Percentiles rank a stretch among this genome's conserved stretches.
Conservation (phyloP, 2,113 vertebrate species). For the Isichthys henryi region DNA sequence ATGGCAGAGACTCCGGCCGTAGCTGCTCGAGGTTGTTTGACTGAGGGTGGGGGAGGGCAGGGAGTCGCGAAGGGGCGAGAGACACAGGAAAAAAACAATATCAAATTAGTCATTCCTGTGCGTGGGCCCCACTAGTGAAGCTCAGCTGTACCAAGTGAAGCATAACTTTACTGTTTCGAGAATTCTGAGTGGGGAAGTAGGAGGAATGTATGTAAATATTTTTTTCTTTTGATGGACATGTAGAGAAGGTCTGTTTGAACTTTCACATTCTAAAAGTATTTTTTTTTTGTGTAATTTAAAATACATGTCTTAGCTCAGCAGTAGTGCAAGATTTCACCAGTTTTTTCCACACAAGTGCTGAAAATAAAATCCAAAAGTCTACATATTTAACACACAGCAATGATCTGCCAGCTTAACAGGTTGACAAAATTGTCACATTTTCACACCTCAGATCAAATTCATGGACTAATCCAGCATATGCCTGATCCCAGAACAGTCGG, state of each 20-base stretch:
- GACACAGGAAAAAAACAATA: not conserved
- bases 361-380: not conserved
- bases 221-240: not conserved
- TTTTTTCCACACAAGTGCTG: not conserved
- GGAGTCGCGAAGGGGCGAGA: not conserved
- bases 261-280: not conserved
- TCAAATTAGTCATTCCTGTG: constrained; percentile 3
- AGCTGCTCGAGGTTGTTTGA: not conserved
- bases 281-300: not conserved
- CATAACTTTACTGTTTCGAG: not conserved
- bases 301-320: not conserved
- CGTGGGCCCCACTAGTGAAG: not conserved
- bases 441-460: not conserved
- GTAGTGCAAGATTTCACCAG: not conserved
- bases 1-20: too few relatives aligned
- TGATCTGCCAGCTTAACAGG: not conserved
- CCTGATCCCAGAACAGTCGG: not conserved
- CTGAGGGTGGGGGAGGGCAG: not conserved
- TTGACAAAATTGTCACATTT: not conserved
- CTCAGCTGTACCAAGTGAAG: not conserved
- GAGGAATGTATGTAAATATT: not conserved
- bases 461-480: not conserved
- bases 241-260: not conserved
- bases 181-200: not conserved
- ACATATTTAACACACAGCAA: not conserved